Evolutionary conservation across 1,140 invertebrate species (phyloP).

Genomic region (Lepidotrigona ventralis): DNA sequence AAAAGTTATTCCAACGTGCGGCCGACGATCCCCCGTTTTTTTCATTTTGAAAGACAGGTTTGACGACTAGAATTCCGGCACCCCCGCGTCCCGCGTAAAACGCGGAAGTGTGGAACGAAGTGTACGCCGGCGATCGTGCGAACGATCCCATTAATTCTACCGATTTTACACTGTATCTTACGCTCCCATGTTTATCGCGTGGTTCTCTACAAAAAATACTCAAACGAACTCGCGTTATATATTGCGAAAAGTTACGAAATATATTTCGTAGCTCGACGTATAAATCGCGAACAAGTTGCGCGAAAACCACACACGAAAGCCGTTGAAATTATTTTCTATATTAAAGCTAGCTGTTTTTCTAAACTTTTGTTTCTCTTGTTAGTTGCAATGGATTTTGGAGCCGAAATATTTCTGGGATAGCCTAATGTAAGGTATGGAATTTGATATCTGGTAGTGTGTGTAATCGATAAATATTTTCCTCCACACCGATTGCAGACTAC

Average conservation of each 20-base stretch:
- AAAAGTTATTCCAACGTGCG: conserved; percentile 27
- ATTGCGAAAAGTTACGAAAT: no score
- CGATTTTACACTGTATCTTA: conserved; percentile 3
- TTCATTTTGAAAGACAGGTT: conserved; percentile 18
- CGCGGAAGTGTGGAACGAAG: neutral
- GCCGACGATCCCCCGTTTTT: neutral
- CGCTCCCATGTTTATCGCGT: neutral
- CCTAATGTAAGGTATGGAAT: neutral
- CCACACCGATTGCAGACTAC: no score
- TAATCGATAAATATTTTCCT: neutral
- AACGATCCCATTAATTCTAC: neutral
- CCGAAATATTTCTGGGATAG: neutral
- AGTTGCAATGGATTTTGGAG: neutral
- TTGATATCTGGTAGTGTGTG: neutral
- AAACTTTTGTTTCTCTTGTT: neutral
- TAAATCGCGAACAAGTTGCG: neutral
- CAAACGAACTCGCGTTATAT: neutral
- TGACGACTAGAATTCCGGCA: conserved; percentile 15
- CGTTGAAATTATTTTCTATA: neutral
- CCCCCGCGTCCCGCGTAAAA: conserved; percentile 16
- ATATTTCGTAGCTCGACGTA: neutral
- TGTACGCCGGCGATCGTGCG: neutral
- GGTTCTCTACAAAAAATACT: no score
- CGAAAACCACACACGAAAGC: neutral
- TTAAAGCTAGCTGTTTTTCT: neutral